phyloP scores from a whole-genome alignment of 2,113 vertebrate genomes.

The Peromyscus polionotus region DNA sequence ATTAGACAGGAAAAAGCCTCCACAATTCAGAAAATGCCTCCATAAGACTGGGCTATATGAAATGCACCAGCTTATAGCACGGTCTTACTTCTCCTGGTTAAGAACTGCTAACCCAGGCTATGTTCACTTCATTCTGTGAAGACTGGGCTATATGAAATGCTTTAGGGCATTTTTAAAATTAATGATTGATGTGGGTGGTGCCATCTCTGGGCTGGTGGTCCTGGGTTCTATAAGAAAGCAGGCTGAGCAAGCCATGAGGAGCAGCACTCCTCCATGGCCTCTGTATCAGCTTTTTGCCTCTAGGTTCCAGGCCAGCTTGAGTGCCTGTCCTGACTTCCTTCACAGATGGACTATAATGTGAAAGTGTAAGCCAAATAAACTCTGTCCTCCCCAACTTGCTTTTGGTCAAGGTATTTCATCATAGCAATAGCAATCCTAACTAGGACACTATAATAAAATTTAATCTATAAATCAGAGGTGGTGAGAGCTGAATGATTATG shows the following conservation, averaged over 20 bases:
- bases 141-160: not conserved
- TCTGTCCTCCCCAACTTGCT: no score
- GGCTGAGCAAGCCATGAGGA: not conserved
- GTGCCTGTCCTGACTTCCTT: not conserved
- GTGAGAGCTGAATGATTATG: not conserved
- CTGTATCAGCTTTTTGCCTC: not conserved
- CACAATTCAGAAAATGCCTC: not conserved
- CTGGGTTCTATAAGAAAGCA: not conserved
- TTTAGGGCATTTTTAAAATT: not conserved
- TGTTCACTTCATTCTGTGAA: not conserved
- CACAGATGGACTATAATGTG: not conserved
- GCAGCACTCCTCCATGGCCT: not conserved
- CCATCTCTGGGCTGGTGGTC: not conserved
- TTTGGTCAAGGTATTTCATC: not conserved
- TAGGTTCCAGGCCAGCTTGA: not conserved
- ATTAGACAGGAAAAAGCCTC: not conserved
- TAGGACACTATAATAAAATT: not conserved
- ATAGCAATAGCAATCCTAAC: not conserved
- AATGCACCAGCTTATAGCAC: not conserved
- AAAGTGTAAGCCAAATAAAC: not conserved
- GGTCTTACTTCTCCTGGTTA: not conserved
- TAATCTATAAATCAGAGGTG: not conserved
- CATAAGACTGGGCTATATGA: not conserved
- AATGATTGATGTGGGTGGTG: not conserved
- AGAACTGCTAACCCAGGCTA: not conserved